These are phyloP conservation scores for Pomacea maculata DNA, from an alignment of 1,140 invertebrate genomes.

Conservation along the genomic window DNA sequence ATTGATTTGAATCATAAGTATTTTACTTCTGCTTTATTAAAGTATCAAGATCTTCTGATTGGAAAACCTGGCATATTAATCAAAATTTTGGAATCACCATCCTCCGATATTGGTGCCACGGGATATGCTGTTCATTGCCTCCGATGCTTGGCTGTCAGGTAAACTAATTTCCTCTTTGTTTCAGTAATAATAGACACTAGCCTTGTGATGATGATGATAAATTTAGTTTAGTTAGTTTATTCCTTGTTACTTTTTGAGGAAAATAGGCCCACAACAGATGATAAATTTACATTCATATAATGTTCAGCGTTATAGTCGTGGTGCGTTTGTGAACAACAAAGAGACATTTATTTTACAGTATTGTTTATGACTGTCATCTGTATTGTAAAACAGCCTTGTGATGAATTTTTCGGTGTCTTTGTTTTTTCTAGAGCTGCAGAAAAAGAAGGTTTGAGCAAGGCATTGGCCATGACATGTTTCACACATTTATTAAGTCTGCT, in stretches of 20 bases:
- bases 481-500: slow-evolving; percentile 51
- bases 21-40: slow-evolving; percentile 21
- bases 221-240: too few relatives aligned
- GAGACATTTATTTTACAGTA: background rate
- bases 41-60: slow-evolving; percentile 58
- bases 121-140: slow-evolving; percentile 55
- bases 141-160: slow-evolving; percentile 55
- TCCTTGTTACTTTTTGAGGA: background rate
- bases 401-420: background rate
- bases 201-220: background rate
- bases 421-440: slow-evolving; percentile 29
- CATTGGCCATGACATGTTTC: slow-evolving; percentile 42
- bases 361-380: background rate
- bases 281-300: background rate
- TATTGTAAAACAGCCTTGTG: background rate
- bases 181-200: background rate
- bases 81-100: slow-evolving; percentile 42
- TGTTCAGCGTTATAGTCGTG: background rate
- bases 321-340: background rate
- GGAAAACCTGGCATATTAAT: slow-evolving; percentile 55
- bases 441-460: slow-evolving; percentile 35
- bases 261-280: background rate
- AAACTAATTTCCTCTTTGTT: slow-evolving; percentile 1
- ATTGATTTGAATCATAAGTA: too few relatives aligned
- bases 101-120: slow-evolving; percentile 44